phyloP scores from a whole-genome alignment of 2,888 invertebrate genomes.

The Heliconius charithonia region DNA sequence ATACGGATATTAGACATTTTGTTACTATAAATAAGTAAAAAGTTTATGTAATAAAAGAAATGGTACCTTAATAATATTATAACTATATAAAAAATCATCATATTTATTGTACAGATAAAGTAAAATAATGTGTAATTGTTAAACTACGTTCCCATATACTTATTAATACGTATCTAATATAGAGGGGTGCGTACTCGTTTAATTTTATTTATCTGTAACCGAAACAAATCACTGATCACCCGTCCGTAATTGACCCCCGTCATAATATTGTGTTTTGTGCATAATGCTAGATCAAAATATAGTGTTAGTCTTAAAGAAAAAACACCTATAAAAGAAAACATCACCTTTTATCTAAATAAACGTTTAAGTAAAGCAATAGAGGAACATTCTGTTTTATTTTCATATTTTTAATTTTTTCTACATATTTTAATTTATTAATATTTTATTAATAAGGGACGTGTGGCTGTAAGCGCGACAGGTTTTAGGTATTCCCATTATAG shows the following conservation, averaged over 20 bases:
- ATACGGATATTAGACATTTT: not conserved
- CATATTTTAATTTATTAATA: too few species aligned
- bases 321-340: not conserved
- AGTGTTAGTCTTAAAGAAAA: not conserved
- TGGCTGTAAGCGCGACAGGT: too few species aligned
- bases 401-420: too few species aligned
- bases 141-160: constrained; percentile 18
- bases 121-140: not conserved
- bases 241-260: constrained; percentile 62
- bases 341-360: too few species aligned
- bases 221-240: constrained; percentile 63
- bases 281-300: constrained; percentile 10
- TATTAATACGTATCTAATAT: constrained; percentile 37
- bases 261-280: constrained; percentile 40
- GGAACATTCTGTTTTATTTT: too few species aligned
- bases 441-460: too few species aligned
- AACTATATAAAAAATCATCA: not conserved
- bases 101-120: not conserved
- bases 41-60: too few species aligned
- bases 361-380: too few species aligned
- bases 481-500: too few species aligned
- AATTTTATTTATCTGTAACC: constrained; percentile 40
- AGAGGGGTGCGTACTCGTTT: constrained; percentile 31
- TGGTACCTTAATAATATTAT: too few species aligned
- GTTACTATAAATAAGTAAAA: not conserved